Evolutionary conservation across 2,113 vertebrate species (phyloP), one percentile per base, ranked within the genome.

Genomic region (Chloropsis cyanopogon): DNA sequence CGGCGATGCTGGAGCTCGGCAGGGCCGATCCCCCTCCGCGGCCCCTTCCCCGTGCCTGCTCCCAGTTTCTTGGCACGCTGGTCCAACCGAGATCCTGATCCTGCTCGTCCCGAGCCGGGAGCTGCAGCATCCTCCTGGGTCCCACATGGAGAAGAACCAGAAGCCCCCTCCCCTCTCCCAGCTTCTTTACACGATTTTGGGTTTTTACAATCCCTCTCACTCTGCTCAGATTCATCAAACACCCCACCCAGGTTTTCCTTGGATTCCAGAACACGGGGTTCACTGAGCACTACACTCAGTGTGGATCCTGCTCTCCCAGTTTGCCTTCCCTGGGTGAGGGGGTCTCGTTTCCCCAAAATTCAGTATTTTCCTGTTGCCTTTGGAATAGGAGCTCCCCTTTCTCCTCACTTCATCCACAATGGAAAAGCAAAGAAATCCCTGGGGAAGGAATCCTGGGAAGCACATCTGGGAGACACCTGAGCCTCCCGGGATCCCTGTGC

Each of bases 221-320:
- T 14, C 59, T 6, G 29, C 18, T 72, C 50, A 39, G 29, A 5
- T 18, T 49, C 10, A 2, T 3, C 9, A 1, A 60, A 42, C 65
- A 23, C 17, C n/a, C 53, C 39, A 22, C 0, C 29, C 63, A 23
- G 29, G 5, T 41, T 57, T 39, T 44, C 60, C 60, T 10, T 11
- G 29, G 21, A 57, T 49, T 35, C 2, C 24, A 17, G 49, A n/a
- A 11, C 5, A 14, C 1, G 2, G 56, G 19, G 26, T 22, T 14
- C 7, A 9, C 10, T 0, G 1, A 14, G 39, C 24, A 8, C 7
- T 7, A 7, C n/a, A 2, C 12, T 0, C 37, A 37, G 3, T 15
- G 47, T 1, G 10, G 25, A 12, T 53, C 37, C 5, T 0, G 2
- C 33, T 56, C 66, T 71, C 82, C 57, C 82, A 25, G 12, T 18